A percentile compares a stretch with the other conserved stretches of the same genome.
Conservation (phyloP, 2,113 vertebrate species). For the Sprattus sprattus region DNA sequence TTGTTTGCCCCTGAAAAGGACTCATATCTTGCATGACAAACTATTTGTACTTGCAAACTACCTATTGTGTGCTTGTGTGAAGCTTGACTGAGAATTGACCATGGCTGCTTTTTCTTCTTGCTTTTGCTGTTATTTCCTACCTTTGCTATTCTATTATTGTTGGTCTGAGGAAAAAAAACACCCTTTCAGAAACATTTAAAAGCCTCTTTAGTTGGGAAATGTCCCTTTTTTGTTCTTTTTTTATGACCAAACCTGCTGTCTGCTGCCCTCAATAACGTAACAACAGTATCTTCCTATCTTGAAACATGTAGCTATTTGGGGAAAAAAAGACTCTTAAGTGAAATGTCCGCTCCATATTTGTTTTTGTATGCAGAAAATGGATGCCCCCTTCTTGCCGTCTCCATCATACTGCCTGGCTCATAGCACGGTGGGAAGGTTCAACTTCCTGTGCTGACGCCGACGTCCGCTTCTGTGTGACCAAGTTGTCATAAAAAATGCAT, state of each 20-base stretch:
- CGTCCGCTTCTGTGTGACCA: constrained; percentile 63
- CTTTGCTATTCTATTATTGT: constrained; percentile 76
- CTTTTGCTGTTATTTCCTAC: constrained; percentile 83
- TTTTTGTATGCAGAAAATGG: constrained; percentile 78
- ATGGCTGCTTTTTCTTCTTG: constrained; percentile 88
- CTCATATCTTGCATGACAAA: constrained; percentile 88
- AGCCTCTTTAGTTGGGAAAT: constrained; percentile 70
- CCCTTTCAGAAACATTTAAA: constrained; percentile 77
- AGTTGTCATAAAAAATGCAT: constrained; percentile 83
- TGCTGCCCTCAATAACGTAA: constrained; percentile 68
- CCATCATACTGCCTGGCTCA: constrained; percentile 84
- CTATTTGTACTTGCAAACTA: constrained; percentile 91
- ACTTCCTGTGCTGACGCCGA: constrained; percentile 39
- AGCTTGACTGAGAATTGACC: constrained; percentile 89
- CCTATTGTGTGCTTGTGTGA: constrained; percentile 90
- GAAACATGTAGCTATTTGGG: constrained; percentile 77
- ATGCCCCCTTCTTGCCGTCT: constrained; percentile 83
- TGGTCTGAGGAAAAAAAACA: constrained; percentile 72
- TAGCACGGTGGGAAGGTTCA: constrained; percentile 36
- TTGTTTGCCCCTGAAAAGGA: constrained; percentile 71
- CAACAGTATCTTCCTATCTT: constrained; percentile 66
- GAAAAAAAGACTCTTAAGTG: constrained; percentile 69
- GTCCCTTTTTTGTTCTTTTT: constrained; percentile 64
- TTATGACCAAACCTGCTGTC: constrained; percentile 65
- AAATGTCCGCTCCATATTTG: constrained; percentile 71